phyloP scores from a whole-genome alignment of 2,113 vertebrate species.

The Pipra filicauda region DNA sequence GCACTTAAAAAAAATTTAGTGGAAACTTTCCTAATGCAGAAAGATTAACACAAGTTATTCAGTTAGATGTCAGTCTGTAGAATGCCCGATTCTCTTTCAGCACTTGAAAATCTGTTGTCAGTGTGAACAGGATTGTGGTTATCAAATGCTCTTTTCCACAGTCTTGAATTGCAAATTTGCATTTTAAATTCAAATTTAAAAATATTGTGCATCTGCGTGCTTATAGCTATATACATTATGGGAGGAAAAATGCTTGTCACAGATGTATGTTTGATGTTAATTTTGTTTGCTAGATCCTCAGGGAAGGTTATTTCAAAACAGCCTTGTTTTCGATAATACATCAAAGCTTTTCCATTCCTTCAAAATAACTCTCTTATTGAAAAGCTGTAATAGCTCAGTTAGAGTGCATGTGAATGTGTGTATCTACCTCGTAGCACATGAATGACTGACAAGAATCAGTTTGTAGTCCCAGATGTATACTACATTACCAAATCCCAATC shows the following conservation, averaged over 20 bases:
- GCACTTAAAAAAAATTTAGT: background rate
- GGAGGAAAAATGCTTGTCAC: background rate
- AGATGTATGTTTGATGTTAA: background rate
- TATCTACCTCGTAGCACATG: background rate
- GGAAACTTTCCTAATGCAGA: background rate
- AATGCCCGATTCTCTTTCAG: background rate
- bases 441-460: background rate
- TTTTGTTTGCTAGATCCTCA: background rate
- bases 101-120: background rate
- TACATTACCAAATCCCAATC: background rate
- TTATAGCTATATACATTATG: background rate
- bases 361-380: background rate
- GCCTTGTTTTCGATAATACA: background rate
- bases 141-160: background rate
- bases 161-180: background rate
- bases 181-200: background rate
- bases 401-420: background rate
- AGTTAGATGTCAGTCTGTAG: background rate
- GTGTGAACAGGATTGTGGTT: background rate
- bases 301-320: background rate
- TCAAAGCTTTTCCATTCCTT: background rate
- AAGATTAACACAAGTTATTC: background rate
- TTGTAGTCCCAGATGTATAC: background rate
- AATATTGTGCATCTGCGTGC: background rate
- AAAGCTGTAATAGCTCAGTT: background rate